Percentiles rank a stretch among this genome's conserved stretches.
Conservation (phyloP, 2,888 invertebrate species). For the Gordius sp. region DNA sequence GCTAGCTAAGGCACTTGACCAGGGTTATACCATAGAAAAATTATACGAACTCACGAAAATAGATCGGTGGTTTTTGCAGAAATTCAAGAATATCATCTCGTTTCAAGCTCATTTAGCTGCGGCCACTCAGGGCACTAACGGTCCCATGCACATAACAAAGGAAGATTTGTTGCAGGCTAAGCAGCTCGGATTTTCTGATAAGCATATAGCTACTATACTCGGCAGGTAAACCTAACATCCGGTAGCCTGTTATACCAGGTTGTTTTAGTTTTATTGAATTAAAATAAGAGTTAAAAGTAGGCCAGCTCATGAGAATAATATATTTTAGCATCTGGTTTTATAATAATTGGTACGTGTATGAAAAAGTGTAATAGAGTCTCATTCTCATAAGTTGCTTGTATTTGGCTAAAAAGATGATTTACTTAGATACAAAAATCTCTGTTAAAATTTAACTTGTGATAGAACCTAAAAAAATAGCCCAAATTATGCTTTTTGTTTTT, state of each 20-base stretch:
- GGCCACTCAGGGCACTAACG: not conserved
- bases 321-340: too few relatives aligned
- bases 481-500: too few relatives aligned
- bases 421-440: too few relatives aligned
- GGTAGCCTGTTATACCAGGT: not conserved
- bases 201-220: constrained; percentile 51
- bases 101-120: constrained; percentile 31
- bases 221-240: constrained; percentile 25
- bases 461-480: too few relatives aligned
- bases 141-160: constrained; percentile 26
- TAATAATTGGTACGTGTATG: too few relatives aligned
- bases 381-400: too few relatives aligned
- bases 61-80: constrained; percentile 78
- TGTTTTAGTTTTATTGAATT: constrained; percentile 18
- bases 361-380: too few relatives aligned
- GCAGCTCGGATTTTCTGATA: constrained; percentile 78
- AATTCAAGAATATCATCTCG: constrained; percentile 66
- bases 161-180: constrained; percentile 52
- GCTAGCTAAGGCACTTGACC: constrained; percentile 62
- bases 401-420: too few relatives aligned
- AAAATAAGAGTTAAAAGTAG: too few relatives aligned
- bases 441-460: too few relatives aligned
- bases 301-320: too few relatives aligned
- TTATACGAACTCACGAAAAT: constrained; percentile 80
- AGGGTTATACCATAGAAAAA: constrained; percentile 50